Evolutionary conservation across 2,888 invertebrate genomes (phyloP), one percentile per base, ranked within the genome.

Genomic region (Drosophila austrosaltans): DNA sequence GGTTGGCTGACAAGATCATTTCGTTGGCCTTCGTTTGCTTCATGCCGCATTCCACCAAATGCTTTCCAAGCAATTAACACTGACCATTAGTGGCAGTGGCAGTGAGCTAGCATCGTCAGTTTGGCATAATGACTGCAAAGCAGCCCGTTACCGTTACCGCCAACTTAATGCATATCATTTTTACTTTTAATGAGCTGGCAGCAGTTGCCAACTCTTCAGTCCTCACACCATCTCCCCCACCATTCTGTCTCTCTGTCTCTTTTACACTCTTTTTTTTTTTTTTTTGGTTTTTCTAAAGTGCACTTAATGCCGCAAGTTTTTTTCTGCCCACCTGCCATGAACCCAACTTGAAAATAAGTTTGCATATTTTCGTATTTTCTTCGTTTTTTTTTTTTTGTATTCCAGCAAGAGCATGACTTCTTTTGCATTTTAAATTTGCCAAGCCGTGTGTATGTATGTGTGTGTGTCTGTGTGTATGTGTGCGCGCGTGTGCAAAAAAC

Each of bases 141-240:
- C 71, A 65, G 82, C 59, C 77, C 79, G 72, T 84, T 81, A 83
- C 76, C 79, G 78, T 78, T 78, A 77, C 75, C 68, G 67, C 65
- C 75, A 84, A 80, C 86, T 87, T 83, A 87, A 87, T 83, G 83
- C 83, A 83, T 83, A 83, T 87, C 78, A 83, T 83, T 83, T 87
- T 83, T 87, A 75, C 73, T 83, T 83, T 83, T 83, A 83, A 83
- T 83, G 83, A 83, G 83, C 83, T 80, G 71, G 68, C 72, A 77
- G 68, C 84, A 83, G 72, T 77, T 75, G 74, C 58, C 66, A 66
- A 66, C 39, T 42, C 60, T 44, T 20, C 42, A 12, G 12, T 22
- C 25, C 22, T 5, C 54, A 12, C 54, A 7, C 12, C n/a, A 25
- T 22, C 30, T 36, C 25, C 48, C 12, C 5, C 22, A 2, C 48